These are phyloP conservation scores for Syndactyla subalaris DNA, from an alignment of 2,797 vertebrate genomes.

Conservation along the genomic window DNA sequence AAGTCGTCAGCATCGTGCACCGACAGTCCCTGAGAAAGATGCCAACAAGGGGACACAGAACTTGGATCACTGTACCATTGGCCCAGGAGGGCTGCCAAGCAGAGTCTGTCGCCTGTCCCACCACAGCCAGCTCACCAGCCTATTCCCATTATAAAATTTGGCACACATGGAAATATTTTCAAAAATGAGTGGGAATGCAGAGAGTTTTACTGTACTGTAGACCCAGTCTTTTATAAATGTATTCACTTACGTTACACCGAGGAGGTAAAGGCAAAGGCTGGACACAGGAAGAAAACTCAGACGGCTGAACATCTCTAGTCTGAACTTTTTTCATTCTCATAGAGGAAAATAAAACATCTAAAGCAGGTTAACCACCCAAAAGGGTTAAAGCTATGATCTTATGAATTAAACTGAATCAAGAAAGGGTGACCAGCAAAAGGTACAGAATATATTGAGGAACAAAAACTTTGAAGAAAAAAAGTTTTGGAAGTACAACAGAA, in stretches of 20 bases:
- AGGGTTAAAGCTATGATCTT: not conserved
- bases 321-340: not conserved
- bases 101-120: rapidly evolving
- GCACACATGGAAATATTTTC: not conserved
- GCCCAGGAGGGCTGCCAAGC: not conserved
- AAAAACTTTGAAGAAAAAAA: not conserved
- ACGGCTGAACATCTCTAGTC: not conserved
- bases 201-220: not conserved
- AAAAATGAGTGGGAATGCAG: not conserved
- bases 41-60: rapidly evolving
- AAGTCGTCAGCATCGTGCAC: not conserved
- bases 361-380: not conserved
- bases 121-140: not conserved
- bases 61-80: rapidly evolving
- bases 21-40: rapidly evolving
- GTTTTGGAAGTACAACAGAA: not conserved
- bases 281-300: no score
- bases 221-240: not conserved
- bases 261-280: no score
- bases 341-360: not conserved
- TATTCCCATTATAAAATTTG: not conserved
- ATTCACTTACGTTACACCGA: not conserved
- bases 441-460: not conserved
- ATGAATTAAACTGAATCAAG: not conserved
- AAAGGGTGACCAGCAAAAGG: not conserved